Evolutionary conservation across 2,888 invertebrate genomes (phyloP).

Genomic region (Nemotelus nigrinus): DNA sequence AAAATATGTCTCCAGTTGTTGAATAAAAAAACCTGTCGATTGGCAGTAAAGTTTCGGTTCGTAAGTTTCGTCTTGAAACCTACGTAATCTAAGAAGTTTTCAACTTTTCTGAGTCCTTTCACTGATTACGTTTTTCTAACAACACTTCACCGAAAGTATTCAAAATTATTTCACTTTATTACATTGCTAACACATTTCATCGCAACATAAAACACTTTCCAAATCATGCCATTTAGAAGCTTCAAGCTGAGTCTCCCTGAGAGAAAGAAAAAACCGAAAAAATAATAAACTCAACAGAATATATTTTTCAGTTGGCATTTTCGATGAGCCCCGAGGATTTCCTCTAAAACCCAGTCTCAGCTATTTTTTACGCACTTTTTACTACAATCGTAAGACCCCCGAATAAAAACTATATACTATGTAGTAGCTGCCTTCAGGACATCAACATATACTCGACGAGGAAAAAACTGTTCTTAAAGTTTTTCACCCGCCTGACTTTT

Average conservation of each 20-base stretch:
- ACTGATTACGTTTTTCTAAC: no score
- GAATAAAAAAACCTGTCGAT: no score
- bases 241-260: background rate
- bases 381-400: background rate
- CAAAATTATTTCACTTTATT: no score
- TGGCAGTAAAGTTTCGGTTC: no score
- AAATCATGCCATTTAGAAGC: background rate
- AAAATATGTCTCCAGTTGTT: no score
- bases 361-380: background rate
- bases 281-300: conserved; percentile 17
- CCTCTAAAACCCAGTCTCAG: background rate
- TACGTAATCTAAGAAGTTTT: no score
- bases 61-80: no score
- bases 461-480: background rate
- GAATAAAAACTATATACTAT: background rate
- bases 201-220: no score
- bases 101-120: no score
- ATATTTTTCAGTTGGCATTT: conserved; percentile 29
- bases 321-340: conserved; percentile 26
- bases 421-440: background rate
- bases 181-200: no score
- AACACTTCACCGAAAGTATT: no score
- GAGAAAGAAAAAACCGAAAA: background rate
- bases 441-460: conserved; percentile 1
- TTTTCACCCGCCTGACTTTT: conserved; percentile 15